Percentiles rank a stretch among this genome's conserved stretches.
These are phyloP conservation scores for Oreohelix idahoensis DNA, from an alignment of 1,140 invertebrate genomes.

Conservation along the genomic window DNA sequence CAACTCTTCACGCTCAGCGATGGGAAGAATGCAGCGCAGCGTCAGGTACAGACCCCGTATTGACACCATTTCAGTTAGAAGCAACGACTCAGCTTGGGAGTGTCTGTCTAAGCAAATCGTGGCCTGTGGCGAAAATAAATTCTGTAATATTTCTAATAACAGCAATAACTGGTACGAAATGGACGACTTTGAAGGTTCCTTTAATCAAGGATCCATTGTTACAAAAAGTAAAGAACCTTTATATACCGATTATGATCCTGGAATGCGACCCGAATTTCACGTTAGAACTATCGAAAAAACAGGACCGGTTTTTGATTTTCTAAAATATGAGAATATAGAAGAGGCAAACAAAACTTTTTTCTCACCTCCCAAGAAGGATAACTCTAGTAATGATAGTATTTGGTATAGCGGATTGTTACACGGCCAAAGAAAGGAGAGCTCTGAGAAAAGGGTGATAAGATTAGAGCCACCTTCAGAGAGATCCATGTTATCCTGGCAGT, in stretches of 20 bases:
- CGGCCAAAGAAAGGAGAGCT: neutral
- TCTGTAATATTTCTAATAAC: neutral
- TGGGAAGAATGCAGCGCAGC: neutral
- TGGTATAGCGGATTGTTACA: slow-evolving; percentile 1
- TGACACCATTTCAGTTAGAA: neutral
- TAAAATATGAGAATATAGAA: slow-evolving; percentile 8
- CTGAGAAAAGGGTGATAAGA: neutral
- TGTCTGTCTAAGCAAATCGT: neutral
- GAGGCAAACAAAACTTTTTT: neutral
- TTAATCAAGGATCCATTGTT: neutral
- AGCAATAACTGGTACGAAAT: neutral
- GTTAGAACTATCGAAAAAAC: neutral
- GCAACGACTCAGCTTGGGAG: neutral
- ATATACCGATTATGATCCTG: slow-evolving; percentile 9
- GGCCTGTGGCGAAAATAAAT: neutral
- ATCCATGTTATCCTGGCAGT: neutral
- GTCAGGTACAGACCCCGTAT: neutral
- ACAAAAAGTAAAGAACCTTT: neutral
- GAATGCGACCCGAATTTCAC: neutral
- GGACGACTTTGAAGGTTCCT: neutral
- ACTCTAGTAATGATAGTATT: neutral
- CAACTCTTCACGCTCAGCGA: neutral
- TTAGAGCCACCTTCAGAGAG: neutral
- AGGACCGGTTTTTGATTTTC: slow-evolving; percentile 1
- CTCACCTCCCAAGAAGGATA: neutral